These are phyloP conservation scores for Rapana venosa DNA, from an alignment of 2,888 invertebrate species.

Conservation along the genomic window DNA sequence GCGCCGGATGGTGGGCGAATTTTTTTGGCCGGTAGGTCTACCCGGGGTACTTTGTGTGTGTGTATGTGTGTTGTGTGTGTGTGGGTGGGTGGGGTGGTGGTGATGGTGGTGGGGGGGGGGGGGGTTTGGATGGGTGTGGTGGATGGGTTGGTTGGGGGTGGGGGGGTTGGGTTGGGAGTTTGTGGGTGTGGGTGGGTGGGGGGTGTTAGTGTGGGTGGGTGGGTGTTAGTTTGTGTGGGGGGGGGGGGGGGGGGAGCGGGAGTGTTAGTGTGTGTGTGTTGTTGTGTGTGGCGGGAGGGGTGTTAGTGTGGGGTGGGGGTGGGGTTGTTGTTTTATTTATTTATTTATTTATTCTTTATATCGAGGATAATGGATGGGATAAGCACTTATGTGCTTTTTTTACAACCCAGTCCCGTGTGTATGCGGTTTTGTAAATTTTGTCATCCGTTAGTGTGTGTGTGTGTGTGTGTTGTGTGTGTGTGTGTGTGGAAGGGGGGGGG, in stretches of 20 bases:
- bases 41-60: background rate
- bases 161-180: background rate
- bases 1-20: constrained; percentile 97
- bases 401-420: too few relatives aligned
- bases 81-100: background rate
- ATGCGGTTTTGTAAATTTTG: background rate
- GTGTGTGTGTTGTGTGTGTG: background rate
- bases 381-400: too few relatives aligned
- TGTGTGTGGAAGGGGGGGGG: background rate
- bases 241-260: background rate
- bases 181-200: background rate
- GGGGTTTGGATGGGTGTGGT: background rate
- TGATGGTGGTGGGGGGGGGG: background rate
- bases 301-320: too few relatives aligned
- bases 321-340: too few relatives aligned
- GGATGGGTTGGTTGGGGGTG: background rate
- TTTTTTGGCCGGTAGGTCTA: constrained; percentile 88
- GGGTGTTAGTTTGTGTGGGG: background rate
- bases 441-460: background rate
- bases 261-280: background rate
- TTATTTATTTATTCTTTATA: too few relatives aligned
- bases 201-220: background rate
- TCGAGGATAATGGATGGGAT: too few relatives aligned
- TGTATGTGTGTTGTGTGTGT: background rate
- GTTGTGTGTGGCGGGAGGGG: background rate